Conservation (phyloP, 2,113 vertebrate species). For the Hoplias malabaricus region DNA sequence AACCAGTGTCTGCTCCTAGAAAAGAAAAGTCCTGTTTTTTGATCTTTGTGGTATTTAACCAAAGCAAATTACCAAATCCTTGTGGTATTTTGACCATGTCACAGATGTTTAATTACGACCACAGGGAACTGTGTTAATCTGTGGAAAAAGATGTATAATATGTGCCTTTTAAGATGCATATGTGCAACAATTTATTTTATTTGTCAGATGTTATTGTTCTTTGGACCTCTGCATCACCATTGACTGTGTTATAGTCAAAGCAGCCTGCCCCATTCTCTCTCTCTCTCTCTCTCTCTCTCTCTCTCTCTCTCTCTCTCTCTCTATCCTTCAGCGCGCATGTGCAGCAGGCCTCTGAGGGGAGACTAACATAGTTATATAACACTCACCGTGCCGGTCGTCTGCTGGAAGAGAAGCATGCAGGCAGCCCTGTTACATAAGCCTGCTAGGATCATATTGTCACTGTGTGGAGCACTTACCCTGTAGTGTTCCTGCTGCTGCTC, state of each 20-base stretch:
- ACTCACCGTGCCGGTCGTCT: constrained; percentile 70
- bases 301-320: constrained; percentile 16
- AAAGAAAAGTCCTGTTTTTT: too few relatives aligned
- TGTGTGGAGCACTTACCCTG: constrained; percentile 62
- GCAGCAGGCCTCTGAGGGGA: constrained; percentile 64
- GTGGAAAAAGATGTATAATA: too few relatives aligned
- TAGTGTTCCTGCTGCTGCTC: constrained; percentile 61
- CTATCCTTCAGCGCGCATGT: constrained; percentile 61
- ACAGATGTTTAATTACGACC: too few relatives aligned
- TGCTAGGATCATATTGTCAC: constrained; percentile 73
- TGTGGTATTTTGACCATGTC: too few relatives aligned
- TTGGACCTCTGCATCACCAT: constrained; percentile 2
- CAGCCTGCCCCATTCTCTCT: constrained; percentile 30
- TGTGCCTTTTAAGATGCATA: too few relatives aligned
- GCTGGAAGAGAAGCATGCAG: constrained; percentile 73
- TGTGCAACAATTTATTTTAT: too few relatives aligned
- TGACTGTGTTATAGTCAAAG: constrained; percentile 37
- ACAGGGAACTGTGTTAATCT: too few relatives aligned
- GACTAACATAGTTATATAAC: constrained; percentile 79
- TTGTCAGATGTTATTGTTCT: constrained; percentile 1
- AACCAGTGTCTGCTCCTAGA: too few relatives aligned
- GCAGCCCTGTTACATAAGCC: constrained; percentile 75
- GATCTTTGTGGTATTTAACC: too few relatives aligned
- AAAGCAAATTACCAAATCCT: too few relatives aligned
- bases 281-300: constrained; percentile 25